These are phyloP conservation scores for Myiagra hebetior DNA, from an alignment of 2,113 vertebrate genomes.

Conservation along the genomic window DNA sequence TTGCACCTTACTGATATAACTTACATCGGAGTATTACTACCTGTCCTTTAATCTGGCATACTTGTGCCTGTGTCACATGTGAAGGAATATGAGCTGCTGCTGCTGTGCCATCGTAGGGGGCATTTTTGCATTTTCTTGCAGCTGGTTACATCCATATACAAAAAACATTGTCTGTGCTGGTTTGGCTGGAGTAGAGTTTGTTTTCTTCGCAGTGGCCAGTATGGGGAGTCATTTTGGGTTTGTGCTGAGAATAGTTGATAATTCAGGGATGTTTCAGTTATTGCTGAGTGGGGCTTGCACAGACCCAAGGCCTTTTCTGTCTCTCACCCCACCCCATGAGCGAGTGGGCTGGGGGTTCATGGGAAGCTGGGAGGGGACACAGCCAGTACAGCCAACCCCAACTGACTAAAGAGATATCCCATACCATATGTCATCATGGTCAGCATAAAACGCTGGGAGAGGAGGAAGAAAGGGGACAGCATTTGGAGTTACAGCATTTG, in stretches of 20 bases:
- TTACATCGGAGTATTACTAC: not conserved
- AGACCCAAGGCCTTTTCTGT: not conserved
- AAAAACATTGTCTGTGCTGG: not conserved
- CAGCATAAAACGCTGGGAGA: not conserved
- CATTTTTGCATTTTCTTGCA: not conserved
- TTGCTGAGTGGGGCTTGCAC: not conserved
- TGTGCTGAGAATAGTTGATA: not conserved
- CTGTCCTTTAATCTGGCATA: not conserved
- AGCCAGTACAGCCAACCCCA: not conserved
- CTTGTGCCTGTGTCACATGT: not conserved
- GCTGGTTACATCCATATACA: not conserved
- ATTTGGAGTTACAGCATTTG: not conserved
- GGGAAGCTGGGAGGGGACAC: not conserved
- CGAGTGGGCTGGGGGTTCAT: not conserved
- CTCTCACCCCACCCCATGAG: not conserved
- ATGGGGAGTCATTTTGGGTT: not conserved
- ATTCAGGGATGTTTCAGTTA: not conserved
- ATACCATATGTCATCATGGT: not conserved
- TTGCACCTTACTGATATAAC: not conserved
- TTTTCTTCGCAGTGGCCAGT: not conserved
- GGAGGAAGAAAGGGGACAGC: not conserved
- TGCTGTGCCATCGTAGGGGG: accelerated
- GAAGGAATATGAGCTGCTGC: not conserved
- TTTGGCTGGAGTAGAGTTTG: not conserved
- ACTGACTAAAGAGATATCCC: not conserved